Percentiles rank a stretch among this genome's conserved stretches.
Evolutionary conservation across 2,888 invertebrate genomes (phyloP).

Genomic region (Boloria euphrosyne): DNA sequence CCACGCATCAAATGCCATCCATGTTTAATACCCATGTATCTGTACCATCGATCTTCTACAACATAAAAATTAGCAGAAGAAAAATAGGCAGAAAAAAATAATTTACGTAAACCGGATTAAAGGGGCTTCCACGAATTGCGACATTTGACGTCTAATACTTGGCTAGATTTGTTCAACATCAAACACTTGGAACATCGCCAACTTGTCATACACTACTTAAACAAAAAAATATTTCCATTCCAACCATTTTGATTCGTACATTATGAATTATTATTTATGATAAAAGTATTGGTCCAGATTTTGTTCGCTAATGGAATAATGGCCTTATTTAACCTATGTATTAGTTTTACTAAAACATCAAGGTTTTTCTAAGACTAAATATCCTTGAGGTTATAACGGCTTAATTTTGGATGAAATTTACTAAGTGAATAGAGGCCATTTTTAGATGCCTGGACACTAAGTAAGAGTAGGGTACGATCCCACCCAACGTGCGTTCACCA

Average conservation of each 20-base stretch:
- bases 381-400: no score
- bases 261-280: conserved; percentile 22
- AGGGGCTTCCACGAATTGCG: conserved; percentile 36
- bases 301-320: background rate
- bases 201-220: conserved; percentile 26
- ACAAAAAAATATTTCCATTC: conserved; percentile 20
- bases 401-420: no score
- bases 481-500: no score
- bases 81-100: background rate
- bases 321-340: background rate
- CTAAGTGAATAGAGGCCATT: no score
- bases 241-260: conserved; percentile 31
- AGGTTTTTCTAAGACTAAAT: no score
- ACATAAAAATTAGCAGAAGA: background rate
- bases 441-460: no score
- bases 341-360: no score
- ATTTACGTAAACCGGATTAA: conserved; percentile 15
- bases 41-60: no score
- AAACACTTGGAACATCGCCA: conserved; percentile 36
- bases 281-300: background rate
- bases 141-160: conserved; percentile 35
- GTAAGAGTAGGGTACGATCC: no score
- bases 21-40: no score
- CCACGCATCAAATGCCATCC: no score
- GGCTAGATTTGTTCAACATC: conserved; percentile 39